Base-by-base conservation (phyloP, 2,888 invertebrate species). In the Caenorhabditis sp. region DNA sequence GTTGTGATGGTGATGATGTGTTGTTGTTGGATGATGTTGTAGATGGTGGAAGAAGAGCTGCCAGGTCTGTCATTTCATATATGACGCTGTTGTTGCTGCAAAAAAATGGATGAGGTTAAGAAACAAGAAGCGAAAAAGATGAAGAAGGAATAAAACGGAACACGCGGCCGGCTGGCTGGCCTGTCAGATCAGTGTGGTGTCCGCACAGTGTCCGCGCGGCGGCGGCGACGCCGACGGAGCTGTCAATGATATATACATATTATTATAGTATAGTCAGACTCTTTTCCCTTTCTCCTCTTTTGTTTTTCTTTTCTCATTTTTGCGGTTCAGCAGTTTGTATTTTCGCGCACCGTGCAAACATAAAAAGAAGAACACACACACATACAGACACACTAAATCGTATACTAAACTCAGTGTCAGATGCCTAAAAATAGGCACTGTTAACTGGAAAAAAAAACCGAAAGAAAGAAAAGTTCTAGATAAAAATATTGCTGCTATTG, bases 301-400 rank as follows among this genome's bases (percentile, higher is more conserved):
- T 31, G 31, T 31, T 31, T 31, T 31, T 31, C 31, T 31, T 31
- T 31, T 31, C n/a, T 31, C 31, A 31, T 31, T 69, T 69, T 63
- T 69, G 63, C 69, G 69, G 69, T 69, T 69, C 69, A 69, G 69
- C 69, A 69, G 69, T 69, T 69, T 31, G 31, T 31, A 31, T 31
- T 31, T 31, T 31, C 31, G 31, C 31, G 31, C 31, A 31, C 31
- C 31, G 31, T 31, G 31, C 31, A 31, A 31, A 31, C 31, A 31
- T 31, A 31, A 31, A 31, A 31, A 31, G 31, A 31, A 31, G 31
- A 31, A 31, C 31, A 31, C 31, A 31, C 31, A 31, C 31, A 31
- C 31, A 31, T 31, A 31, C 10, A 31, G 4, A 31, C n/a, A n/a
- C n/a, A n/a, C n/a, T 31, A 31, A 31, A 31, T 31, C 31, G 31